Percentiles rank a stretch among this genome's conserved stretches.
phyloP scores from a whole-genome alignment of 2,113 vertebrate genomes.

The Brienomyrus brachyistius region DNA sequence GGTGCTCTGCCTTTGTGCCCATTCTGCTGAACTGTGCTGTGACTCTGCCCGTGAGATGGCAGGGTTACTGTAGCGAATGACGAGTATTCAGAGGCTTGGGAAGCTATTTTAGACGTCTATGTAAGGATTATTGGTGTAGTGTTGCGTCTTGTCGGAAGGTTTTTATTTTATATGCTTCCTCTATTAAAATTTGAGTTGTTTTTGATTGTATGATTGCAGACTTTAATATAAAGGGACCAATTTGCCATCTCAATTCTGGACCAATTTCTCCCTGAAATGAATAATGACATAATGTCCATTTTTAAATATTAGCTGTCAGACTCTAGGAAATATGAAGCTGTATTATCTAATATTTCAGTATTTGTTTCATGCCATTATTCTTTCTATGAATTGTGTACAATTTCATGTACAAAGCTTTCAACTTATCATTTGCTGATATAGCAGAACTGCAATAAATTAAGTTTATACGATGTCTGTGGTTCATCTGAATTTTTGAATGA shows the following conservation, averaged over 20 bases:
- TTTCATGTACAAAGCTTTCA: conserved; percentile 15
- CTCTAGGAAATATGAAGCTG: conserved; percentile 14
- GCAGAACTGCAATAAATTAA: conserved; percentile 13
- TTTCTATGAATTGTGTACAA: background rate
- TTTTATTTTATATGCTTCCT: background rate
- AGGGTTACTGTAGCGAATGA: background rate
- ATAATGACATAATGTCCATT: background rate
- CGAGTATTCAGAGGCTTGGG: background rate
- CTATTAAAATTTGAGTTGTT: background rate
- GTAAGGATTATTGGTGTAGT: background rate
- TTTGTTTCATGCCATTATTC: conserved; percentile 8
- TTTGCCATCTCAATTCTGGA: background rate
- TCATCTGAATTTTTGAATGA: background rate
- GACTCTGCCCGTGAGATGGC: background rate
- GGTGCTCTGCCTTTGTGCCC: background rate
- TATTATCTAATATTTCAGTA: conserved; percentile 14
- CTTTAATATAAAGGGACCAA: background rate
- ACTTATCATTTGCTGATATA: background rate
- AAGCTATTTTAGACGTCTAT: background rate
- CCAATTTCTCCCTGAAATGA: background rate
- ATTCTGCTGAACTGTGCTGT: background rate
- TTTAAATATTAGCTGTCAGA: conserved; percentile 1
- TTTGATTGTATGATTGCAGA: background rate
- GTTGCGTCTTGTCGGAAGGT: background rate
- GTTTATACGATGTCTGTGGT: background rate